phyloP scores from a whole-genome alignment of 2,888 invertebrate species.

The Gnatocerus cornutus region DNA sequence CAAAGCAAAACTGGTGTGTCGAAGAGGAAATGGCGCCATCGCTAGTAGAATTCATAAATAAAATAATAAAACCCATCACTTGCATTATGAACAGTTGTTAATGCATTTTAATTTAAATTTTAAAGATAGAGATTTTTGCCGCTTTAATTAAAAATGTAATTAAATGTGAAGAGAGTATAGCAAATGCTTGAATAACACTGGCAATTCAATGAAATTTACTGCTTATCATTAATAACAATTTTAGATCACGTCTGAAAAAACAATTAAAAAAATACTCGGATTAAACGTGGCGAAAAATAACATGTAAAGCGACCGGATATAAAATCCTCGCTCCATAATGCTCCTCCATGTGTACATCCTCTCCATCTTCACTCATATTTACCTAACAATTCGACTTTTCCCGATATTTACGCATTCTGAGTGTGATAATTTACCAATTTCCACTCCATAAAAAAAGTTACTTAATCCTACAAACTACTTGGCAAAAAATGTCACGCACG shows the following conservation, averaged over 20 bases:
- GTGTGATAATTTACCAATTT: not conserved
- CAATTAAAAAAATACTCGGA: too few relatives aligned
- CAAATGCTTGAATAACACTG: too few relatives aligned
- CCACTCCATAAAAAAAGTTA: conserved; percentile 14
- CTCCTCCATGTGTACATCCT: too few relatives aligned
- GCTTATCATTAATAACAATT: too few relatives aligned
- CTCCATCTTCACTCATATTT: too few relatives aligned
- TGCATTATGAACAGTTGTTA: not conserved
- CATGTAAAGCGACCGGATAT: not conserved
- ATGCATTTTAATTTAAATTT: not conserved
- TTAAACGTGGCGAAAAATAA: too few relatives aligned
- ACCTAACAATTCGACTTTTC: too few relatives aligned
- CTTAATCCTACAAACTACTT: conserved; percentile 44
- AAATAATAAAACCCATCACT: not conserved
- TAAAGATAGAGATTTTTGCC: not conserved
- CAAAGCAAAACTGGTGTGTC: conserved; percentile 1
- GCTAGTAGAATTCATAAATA: not conserved
- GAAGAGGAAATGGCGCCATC: conserved; percentile 2
- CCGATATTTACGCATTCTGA: too few relatives aligned
- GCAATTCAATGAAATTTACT: too few relatives aligned
- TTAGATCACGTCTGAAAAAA: too few relatives aligned
- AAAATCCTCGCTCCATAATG: too few relatives aligned
- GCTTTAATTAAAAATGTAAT: not conserved
- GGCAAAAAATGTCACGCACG: conserved; percentile 47
- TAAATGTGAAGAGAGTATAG: not conserved